A percentile compares a stretch with the other conserved stretches of the same genome.
Evolutionary conservation across 2,888 invertebrate species (phyloP).

Genomic region (Spodoptera littoralis): DNA sequence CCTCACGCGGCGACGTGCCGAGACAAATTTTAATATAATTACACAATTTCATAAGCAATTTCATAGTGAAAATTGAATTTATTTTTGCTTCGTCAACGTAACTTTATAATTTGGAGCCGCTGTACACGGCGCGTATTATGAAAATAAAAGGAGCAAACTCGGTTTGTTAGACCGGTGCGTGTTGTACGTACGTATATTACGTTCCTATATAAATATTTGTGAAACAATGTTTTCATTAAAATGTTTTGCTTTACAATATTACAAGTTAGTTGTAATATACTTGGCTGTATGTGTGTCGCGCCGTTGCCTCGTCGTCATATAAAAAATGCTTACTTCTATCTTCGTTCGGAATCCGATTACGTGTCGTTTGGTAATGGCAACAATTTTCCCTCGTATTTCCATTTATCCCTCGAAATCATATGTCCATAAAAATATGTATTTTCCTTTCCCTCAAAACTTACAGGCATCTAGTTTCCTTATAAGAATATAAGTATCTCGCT

Average conservation of each 20-base stretch:
- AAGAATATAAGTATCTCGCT: slow-evolving; percentile 2
- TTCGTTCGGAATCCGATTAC: slow-evolving; percentile 35
- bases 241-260: neutral
- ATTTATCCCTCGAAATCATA: slow-evolving; percentile 35
- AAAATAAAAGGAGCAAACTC: slow-evolving; percentile 36
- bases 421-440: neutral
- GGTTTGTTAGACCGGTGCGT: slow-evolving; percentile 28
- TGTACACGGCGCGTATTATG: slow-evolving; percentile 12
- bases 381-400: slow-evolving; percentile 34
- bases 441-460: slow-evolving; percentile 15
- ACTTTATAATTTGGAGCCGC: slow-evolving; percentile 41
- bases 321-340: slow-evolving; percentile 34
- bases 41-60: slow-evolving; percentile 58
- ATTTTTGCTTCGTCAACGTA: slow-evolving; percentile 53
- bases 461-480: slow-evolving; percentile 3
- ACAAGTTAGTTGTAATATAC: neutral
- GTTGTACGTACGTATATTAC: slow-evolving; percentile 16
- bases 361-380: slow-evolving; percentile 24
- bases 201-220: slow-evolving; percentile 26
- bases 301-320: slow-evolving; percentile 15
- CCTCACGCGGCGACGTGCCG: slow-evolving; percentile 49
- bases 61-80: slow-evolving; percentile 54
- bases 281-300: slow-evolving; percentile 8
- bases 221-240: slow-evolving; percentile 40
- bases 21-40: slow-evolving; percentile 59